phyloP scores from a whole-genome alignment of 2,888 invertebrate species.

The Cremastinae sp. region DNA sequence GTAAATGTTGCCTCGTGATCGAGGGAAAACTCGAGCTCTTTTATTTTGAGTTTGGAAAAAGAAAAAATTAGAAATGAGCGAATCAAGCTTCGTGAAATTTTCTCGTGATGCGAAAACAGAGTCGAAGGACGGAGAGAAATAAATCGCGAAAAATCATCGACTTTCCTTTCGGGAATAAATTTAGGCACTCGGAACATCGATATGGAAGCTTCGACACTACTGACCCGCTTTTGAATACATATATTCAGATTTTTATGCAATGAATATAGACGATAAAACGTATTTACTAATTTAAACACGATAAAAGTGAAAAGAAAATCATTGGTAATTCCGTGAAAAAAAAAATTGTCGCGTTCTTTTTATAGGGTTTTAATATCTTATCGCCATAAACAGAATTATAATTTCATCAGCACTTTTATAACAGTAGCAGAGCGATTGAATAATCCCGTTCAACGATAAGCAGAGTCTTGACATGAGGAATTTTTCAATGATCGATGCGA shows the following conservation, averaged over 20 bases:
- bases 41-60: background rate
- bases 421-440: slow-evolving; percentile 9
- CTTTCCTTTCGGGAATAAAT: slow-evolving; percentile 24
- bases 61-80: background rate
- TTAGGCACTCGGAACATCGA: slow-evolving; percentile 24
- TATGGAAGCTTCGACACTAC: slow-evolving; percentile 21
- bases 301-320: too few relatives aligned
- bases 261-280: too few relatives aligned
- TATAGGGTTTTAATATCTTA: background rate
- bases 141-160: slow-evolving; percentile 8
- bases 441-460: slow-evolving; percentile 6
- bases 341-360: too few relatives aligned
- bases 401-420: background rate
- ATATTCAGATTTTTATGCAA: too few relatives aligned
- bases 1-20: background rate
- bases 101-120: background rate
- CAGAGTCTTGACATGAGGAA: slow-evolving; percentile 6
- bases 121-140: slow-evolving; percentile 4
- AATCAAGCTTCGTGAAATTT: background rate
- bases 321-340: too few relatives aligned
- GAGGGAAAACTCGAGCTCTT: background rate
- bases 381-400: background rate
- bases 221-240: slow-evolving; percentile 53
- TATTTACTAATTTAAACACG: too few relatives aligned
- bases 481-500: slow-evolving; percentile 5